Base-by-base conservation (phyloP, 2,888 invertebrate species). In the Priocnemis perturbator region DNA sequence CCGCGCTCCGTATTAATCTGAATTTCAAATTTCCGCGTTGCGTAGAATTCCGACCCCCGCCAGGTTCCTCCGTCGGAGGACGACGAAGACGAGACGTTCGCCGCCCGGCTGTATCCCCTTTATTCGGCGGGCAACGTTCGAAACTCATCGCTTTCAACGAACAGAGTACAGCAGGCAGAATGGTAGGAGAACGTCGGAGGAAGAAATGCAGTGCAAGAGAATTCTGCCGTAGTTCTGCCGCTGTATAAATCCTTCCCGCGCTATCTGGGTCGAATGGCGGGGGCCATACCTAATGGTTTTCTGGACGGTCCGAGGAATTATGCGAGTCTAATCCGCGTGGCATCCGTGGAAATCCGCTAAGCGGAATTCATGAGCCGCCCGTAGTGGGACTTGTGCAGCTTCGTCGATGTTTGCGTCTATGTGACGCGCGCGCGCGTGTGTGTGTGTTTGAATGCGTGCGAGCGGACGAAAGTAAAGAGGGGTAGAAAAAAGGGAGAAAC, bases 1-100 rank as follows among this genome's bases (percentile, higher is more conserved):
- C 67, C 71, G 71, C 74, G 70, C 61, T 66, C 71, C 58, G 67
- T 73, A 80, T 74, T 76, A 80, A 79, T 79, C 78, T 79, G 74
- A 80, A 79, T 78, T 79, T 79, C 80, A 79, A 78, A 79, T 79
- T 76, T 69, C 57, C 60, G 45, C 64, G 37, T 11, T 37, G 37
- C 37, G 37, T 37, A 37, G 37, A 3, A 66, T 23, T 15, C 7
- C 53, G 19, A 2, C 52, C 52, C 11, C 20, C 19, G 19, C 20
- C 19, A 52, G 3, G 52, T n/a, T n/a, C n/a, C 17, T 20, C 19
- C 52, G 52, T 20, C 17, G 20, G 52, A 20, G 21, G 53, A 15
- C 23, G 53, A 53, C 17, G 15, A 19, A 21, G 23, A 2, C 53
- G 53, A 21, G 19, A 17, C 5, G 26, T n/a, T 15, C 47, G 15